Conservation (phyloP, 2,113 vertebrate species). For the Oryzias celebensis region DNA sequence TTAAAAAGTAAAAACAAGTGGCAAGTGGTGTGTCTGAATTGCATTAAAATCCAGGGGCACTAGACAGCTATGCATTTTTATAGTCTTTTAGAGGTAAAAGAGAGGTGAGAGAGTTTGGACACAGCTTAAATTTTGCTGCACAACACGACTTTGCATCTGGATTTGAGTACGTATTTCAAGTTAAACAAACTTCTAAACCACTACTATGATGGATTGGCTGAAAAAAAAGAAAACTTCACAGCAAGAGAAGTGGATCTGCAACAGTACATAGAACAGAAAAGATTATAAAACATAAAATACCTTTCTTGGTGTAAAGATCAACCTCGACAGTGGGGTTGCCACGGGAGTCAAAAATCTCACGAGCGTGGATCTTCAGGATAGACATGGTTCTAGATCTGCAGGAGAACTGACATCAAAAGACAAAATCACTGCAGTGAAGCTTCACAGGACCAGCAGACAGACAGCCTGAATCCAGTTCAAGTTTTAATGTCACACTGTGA, state of each 20-base stretch:
- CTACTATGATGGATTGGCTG: no score
- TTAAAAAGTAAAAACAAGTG: no score
- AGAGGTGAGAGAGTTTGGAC: no score
- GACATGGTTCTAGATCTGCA: slow-evolving; percentile 87
- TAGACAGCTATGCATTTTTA: no score
- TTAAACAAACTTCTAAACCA: no score
- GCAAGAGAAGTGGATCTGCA: not conserved
- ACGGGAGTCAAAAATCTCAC: slow-evolving; percentile 97
- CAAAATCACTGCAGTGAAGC: not conserved
- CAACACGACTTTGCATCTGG: no score
- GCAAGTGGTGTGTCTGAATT: no score
- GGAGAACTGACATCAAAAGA: slow-evolving; percentile 11
- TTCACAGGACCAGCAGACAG: not conserved
- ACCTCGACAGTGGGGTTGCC: slow-evolving; percentile 99
- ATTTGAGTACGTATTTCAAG: no score
- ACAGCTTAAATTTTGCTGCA: no score
- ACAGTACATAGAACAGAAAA: not conserved
- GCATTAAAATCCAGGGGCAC: no score
- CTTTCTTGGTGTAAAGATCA: slow-evolving; percentile 90
- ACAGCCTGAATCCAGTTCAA: slow-evolving; percentile 2
- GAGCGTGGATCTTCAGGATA: slow-evolving; percentile 86
- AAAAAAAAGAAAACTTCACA: not conserved
- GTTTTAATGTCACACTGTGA: slow-evolving; percentile 6
- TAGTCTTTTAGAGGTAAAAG: no score
- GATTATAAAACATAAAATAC: slow-evolving; percentile 57